Evolutionary conservation across 2,113 vertebrate species (phyloP).

Genomic region (Psophia crepitans): DNA sequence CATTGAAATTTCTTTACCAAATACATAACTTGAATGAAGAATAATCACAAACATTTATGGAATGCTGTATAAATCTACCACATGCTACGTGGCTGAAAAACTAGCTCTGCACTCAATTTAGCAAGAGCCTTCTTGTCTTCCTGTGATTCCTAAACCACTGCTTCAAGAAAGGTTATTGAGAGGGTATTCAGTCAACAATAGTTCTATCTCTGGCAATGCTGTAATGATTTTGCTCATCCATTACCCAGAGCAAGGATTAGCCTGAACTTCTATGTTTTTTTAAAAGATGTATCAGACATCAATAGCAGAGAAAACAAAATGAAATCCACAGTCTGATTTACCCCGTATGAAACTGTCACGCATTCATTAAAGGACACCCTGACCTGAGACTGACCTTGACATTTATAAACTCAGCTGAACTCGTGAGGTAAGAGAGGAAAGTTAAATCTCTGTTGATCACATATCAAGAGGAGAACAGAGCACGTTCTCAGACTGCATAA

Average conservation of each 20-base stretch:
- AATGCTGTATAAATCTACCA: neutral
- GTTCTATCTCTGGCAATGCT: constrained; percentile 32
- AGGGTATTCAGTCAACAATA: constrained; percentile 64
- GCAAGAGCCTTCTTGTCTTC: constrained; percentile 8
- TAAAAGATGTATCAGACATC: constrained; percentile 42
- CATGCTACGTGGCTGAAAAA: neutral
- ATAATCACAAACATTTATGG: neutral
- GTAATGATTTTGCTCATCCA: constrained; percentile 50
- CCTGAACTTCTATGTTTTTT: constrained; percentile 32
- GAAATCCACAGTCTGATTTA: constrained; percentile 26
- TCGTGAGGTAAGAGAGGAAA: constrained; percentile 18
- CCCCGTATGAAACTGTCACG: constrained; percentile 42
- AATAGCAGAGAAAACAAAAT: constrained; percentile 53
- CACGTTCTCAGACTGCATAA: neutral
- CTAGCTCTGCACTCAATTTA: constrained; percentile 8
- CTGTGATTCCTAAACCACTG: neutral
- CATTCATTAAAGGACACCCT: constrained; percentile 52
- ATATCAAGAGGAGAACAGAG: constrained; percentile 4
- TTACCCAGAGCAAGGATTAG: constrained; percentile 60
- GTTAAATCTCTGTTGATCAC: constrained; percentile 43
- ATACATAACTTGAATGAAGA: neutral
- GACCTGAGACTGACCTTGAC: constrained; percentile 63
- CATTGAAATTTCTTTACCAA: neutral
- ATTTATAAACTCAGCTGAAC: constrained; percentile 63
- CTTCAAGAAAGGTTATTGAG: constrained; percentile 65